A percentile compares a stretch with the other conserved stretches of the same genome.
phyloP scores from a whole-genome alignment of 2,797 vertebrate genomes.

The Adrianichthys oophorus region DNA sequence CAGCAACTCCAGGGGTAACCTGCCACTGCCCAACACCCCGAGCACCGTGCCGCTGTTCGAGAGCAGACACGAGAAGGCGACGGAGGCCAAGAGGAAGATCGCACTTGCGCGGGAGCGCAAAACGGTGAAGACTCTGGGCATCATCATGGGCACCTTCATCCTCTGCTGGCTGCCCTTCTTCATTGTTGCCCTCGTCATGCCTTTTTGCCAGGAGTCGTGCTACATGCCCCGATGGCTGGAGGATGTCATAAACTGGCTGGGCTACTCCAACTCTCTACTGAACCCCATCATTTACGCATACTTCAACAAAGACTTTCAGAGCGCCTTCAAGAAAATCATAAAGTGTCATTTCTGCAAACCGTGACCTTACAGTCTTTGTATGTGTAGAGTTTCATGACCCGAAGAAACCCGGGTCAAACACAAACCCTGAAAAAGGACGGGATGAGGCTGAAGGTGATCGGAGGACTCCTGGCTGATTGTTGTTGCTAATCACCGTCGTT shows the following conservation, averaged over 20 bases:
- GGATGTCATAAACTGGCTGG: slow-evolving; percentile 94
- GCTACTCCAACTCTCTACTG: slow-evolving; percentile 96
- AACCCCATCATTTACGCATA: slow-evolving; percentile 99
- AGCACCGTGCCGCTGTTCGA: slow-evolving; percentile 76
- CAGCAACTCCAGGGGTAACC: slow-evolving; percentile 80
- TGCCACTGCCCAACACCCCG: slow-evolving; percentile 80
- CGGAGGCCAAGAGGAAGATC: slow-evolving; percentile 90
- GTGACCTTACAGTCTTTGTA: slow-evolving; percentile 43
- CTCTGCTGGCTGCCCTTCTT: slow-evolving; percentile 98
- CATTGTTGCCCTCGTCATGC: slow-evolving; percentile 91
- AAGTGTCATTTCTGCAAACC: slow-evolving; percentile 92
- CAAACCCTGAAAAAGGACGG: slow-evolving; percentile 2
- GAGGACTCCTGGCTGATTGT: slow-evolving; percentile 20
- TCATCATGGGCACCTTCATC: slow-evolving; percentile 99
- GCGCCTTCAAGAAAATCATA: slow-evolving; percentile 96
- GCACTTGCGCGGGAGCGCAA: slow-evolving; percentile 95
- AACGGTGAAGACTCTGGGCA: slow-evolving; percentile 95
- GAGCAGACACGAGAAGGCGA: slow-evolving; percentile 85
- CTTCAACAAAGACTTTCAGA: slow-evolving; percentile 99
- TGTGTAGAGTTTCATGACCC: not conserved
- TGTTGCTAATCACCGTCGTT: slow-evolving; percentile 39
- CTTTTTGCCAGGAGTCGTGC: slow-evolving; percentile 89
- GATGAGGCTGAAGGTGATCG: slow-evolving; percentile 1
- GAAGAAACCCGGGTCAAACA: not conserved
- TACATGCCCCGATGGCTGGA: slow-evolving; percentile 88